Percentiles rank a stretch among this genome's conserved stretches.
phyloP scores from a whole-genome alignment of 2,888 invertebrate genomes.

The Oithona nana region DNA sequence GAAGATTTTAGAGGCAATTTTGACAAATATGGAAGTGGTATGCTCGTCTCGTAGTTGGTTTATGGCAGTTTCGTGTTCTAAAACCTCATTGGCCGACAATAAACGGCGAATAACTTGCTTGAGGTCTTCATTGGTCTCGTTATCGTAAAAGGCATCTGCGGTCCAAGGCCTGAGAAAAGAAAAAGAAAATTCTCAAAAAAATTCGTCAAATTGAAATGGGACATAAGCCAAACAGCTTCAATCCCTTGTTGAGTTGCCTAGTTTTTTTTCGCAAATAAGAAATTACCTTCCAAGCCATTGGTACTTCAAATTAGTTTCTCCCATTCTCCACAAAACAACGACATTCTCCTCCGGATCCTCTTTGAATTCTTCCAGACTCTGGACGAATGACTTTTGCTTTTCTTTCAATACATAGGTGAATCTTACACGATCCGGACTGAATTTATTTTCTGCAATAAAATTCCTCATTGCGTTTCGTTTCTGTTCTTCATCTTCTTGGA shows the following conservation, averaged over 20 bases:
- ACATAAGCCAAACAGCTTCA: too few relatives aligned
- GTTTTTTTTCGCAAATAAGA: conserved; percentile 40
- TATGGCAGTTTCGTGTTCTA: conserved; percentile 56
- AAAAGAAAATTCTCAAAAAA: too few relatives aligned
- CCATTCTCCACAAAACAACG: conserved; percentile 72
- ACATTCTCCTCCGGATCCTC: background rate
- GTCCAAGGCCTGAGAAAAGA: conserved; percentile 27
- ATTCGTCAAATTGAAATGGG: too few relatives aligned
- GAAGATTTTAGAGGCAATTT: conserved; percentile 42
- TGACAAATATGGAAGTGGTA: conserved; percentile 9
- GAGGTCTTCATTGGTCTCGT: conserved; percentile 35
- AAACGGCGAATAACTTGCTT: conserved; percentile 50
- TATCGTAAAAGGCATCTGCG: conserved; percentile 19
- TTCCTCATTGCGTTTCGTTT: conserved; percentile 48
- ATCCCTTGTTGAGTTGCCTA: too few relatives aligned
- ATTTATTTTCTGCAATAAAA: conserved; percentile 47
- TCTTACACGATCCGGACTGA: conserved; percentile 46
- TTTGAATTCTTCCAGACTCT: conserved; percentile 23
- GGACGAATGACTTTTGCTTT: conserved; percentile 51
- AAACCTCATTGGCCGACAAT: conserved; percentile 44
- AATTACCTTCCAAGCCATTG: conserved; percentile 51
- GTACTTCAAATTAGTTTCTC: conserved; percentile 64
- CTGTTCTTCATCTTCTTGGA: conserved; percentile 36
- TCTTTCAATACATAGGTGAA: conserved; percentile 73
- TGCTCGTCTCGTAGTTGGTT: conserved; percentile 31